Conservation (phyloP, 2,888 invertebrate genomes). For the Drosophila paranaensis region DNA sequence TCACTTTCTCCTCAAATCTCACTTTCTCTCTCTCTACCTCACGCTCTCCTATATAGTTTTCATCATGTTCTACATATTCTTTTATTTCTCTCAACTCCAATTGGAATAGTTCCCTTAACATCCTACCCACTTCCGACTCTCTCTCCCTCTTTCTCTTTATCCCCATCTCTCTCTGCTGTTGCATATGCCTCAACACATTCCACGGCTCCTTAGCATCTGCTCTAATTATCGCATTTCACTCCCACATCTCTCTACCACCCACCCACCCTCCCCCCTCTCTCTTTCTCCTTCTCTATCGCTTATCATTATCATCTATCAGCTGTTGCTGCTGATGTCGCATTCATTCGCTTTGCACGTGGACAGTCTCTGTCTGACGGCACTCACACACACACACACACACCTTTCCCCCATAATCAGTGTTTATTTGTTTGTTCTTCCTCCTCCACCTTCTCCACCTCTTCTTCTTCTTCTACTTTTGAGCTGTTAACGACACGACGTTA, state of each 20-base stretch:
- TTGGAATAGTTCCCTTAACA: no score
- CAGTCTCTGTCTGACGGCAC: constrained; percentile 21
- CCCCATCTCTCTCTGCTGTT: no score
- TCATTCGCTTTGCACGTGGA: constrained; percentile 41
- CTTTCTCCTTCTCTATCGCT: background rate
- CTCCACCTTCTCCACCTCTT: no score
- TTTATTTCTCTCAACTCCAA: background rate
- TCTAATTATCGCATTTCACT: background rate
- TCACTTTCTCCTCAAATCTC: no score
- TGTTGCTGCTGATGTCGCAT: constrained; percentile 15
- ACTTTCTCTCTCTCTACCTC: no score
- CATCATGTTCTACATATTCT: no score
- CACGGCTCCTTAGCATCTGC: background rate
- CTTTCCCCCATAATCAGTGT: constrained; percentile 24
- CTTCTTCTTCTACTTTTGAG: background rate
- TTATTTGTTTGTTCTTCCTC: constrained; percentile 1
- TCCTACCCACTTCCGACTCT: no score
- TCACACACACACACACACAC: constrained; percentile 9
- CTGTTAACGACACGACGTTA: constrained; percentile 36
- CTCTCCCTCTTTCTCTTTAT: no score
- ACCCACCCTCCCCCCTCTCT: background rate
- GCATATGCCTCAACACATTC: no score
- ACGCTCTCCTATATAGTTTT: no score
- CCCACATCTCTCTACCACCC: background rate
- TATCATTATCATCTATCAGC: constrained; percentile 18